Percentiles rank a stretch among this genome's conserved stretches.
Conservation (phyloP, 1,140 invertebrate genomes). For the Ips typographus region DNA sequence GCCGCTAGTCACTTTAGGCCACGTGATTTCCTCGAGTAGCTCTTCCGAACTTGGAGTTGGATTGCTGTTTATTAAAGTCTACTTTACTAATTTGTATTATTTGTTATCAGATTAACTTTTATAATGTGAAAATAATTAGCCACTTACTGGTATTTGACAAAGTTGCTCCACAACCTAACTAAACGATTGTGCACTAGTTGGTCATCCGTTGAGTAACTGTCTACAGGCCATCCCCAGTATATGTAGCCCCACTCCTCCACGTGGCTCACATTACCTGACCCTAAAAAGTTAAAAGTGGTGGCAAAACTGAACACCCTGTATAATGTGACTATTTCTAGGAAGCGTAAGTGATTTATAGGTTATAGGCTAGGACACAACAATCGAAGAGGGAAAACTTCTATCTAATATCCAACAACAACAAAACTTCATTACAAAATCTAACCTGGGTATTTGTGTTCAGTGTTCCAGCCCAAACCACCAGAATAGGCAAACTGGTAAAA, state of each 20-base stretch:
- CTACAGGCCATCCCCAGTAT: background rate
- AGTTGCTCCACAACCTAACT: conserved; percentile 23
- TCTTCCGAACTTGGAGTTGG: conserved; percentile 23
- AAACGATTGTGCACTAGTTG: conserved; percentile 16
- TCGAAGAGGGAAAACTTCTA: too few species aligned
- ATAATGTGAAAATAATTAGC: too few species aligned
- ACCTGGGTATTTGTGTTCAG: background rate
- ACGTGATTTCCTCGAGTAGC: conserved; percentile 22
- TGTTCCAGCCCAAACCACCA: conserved; percentile 20
- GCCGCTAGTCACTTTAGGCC: conserved; percentile 26
- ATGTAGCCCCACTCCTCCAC: conserved; percentile 25
- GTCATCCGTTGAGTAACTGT: conserved; percentile 2
- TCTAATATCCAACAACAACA: too few species aligned
- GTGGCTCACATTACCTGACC: conserved; percentile 31
- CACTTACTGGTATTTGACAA: conserved; percentile 25
- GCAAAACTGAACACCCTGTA: conserved; percentile 9
- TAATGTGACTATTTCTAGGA: background rate
- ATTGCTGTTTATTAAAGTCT: conserved; percentile 10
- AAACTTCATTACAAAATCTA: too few species aligned
- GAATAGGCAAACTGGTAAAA: conserved; percentile 41
- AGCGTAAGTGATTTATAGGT: too few species aligned
- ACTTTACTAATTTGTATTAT: too few species aligned
- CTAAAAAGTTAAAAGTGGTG: conserved; percentile 3
- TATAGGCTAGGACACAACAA: too few species aligned
- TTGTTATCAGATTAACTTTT: background rate